Conservation (phyloP, 2,888 invertebrate genomes). For the Anthoptus insignis region DNA sequence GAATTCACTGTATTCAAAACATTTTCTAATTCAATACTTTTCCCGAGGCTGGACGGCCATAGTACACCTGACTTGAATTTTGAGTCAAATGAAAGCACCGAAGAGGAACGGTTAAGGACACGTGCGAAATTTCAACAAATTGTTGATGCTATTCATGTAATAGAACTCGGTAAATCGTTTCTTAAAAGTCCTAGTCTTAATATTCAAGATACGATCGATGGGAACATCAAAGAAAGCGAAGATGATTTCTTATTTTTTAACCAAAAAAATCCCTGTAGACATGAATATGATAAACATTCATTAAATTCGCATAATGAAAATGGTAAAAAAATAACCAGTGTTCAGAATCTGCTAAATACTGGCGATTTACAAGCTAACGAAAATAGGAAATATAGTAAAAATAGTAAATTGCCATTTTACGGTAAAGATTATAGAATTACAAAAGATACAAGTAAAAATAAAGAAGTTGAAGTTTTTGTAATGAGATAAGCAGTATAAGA, state of each 20-base stretch:
- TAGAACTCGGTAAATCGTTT: slow-evolving; percentile 36
- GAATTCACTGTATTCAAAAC: slow-evolving; percentile 65
- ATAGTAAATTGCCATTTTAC: neutral
- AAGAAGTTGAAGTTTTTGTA: neutral
- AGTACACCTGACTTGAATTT: slow-evolving; percentile 55
- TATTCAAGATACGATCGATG: slow-evolving; percentile 49
- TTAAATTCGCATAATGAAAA: neutral
- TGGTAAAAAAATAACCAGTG: neutral
- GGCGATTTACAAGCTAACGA: neutral
- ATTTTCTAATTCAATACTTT: slow-evolving; percentile 63
- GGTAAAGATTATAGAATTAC: neutral
- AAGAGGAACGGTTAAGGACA: slow-evolving; percentile 53
- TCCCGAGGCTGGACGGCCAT: slow-evolving; percentile 53
- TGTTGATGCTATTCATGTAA: slow-evolving; percentile 56
- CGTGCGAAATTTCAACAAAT: slow-evolving; percentile 57
- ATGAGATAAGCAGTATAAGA: neutral
- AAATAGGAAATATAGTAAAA: neutral
- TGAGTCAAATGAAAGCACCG: slow-evolving; percentile 64
- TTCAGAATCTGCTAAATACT: neutral
- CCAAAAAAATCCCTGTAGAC: neutral
- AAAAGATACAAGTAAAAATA: neutral
- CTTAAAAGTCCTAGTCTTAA: slow-evolving; percentile 36
- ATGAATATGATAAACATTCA: neutral
- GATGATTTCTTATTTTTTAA: neutral
- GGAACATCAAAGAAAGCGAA: slow-evolving; percentile 51